Evolutionary conservation across 2,797 vertebrate species (phyloP), one percentile per base, ranked within the genome.

Genomic region (Paguma larvata): DNA sequence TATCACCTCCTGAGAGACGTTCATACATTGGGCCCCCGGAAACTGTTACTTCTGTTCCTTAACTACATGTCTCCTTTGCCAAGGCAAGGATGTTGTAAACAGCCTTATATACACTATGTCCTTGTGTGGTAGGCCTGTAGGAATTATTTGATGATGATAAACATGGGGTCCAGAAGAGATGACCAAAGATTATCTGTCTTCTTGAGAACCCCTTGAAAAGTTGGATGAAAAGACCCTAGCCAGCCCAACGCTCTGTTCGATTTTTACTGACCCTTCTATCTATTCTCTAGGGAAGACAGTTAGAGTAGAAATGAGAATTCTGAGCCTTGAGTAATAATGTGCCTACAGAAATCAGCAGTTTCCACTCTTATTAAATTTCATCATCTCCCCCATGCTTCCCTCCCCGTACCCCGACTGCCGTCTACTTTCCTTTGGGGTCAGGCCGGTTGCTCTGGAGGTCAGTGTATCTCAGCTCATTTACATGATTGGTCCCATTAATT

Each of bases 321-420:
- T 88, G 88, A 95, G 38, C 75, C 46, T 70, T 62, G 14, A 84
- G 51, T 78, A 86, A 67, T 67, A 62, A 21, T 53, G 8, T 85
- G 62, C 34, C 38, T 85, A 19, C 15, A 38, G 27, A 70, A 87
- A 10, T 79, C 56, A 41, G 19, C 68, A 23, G 56, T 87, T 94
- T 44, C 48, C 46, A 87, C 82, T 97, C 87, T 46, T 89, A 51
- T 48, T 89, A 53, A 93, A 89, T 83, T 79, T 70, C 18, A 27
- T 79, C 89, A n/a, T 83, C n/a, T 30, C 48, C 4, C 32, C 3
- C 27, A 56, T 7, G 56, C 56, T 59, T 6, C 5, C 19, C 4
- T 11, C 12, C 34, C 13, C 13, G 0, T 6, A 21, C 23, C 2
- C 3, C 56, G 30, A 78, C 23, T 78, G 38, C 44, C 77, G 32